phyloP scores from a whole-genome alignment of 2,113 vertebrate genomes.

The Podarcis cretensis region DNA sequence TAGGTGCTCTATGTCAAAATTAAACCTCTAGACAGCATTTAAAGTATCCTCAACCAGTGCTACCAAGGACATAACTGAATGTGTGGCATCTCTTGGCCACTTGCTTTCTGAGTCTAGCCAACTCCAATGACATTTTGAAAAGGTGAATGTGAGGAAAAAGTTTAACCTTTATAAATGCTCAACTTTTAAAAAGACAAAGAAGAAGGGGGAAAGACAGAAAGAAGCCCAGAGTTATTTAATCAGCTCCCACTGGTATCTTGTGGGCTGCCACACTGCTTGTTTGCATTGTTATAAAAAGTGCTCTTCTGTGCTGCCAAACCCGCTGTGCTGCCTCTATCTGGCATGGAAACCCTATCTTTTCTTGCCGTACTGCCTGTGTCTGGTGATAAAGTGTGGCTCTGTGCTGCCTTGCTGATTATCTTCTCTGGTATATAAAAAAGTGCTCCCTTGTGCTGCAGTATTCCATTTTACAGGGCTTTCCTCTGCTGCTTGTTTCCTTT shows the following conservation, averaged over 20 bases:
- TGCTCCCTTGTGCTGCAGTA: constrained; percentile 35
- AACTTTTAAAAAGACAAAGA: constrained; percentile 48
- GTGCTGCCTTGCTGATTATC: constrained; percentile 60
- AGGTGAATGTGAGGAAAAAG: constrained; percentile 50
- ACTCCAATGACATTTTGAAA: constrained; percentile 37
- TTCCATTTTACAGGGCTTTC: constrained; percentile 46
- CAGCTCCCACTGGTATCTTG: constrained; percentile 52
- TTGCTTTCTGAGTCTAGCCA: constrained; percentile 50
- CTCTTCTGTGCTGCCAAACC: constrained; percentile 61
- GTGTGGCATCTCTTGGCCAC: not conserved
- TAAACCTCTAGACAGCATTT: no score
- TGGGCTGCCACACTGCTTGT: constrained; percentile 45
- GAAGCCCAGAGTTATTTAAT: constrained; percentile 53
- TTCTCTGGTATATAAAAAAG: constrained; percentile 39
- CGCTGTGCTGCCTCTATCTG: constrained; percentile 56
- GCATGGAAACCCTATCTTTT: constrained; percentile 68
- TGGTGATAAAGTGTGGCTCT: constrained; percentile 70
- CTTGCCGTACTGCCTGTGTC: constrained; percentile 63
- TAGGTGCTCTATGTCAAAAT: no score
- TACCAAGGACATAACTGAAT: not conserved
- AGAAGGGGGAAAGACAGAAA: not conserved
- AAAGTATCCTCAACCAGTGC: no score
- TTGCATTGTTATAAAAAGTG: constrained; percentile 59
- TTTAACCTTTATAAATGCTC: constrained; percentile 28
- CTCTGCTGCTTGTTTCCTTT: constrained; percentile 44